Conservation (phyloP, 1,140 invertebrate species). For the Drosophila paulistorum region DNA sequence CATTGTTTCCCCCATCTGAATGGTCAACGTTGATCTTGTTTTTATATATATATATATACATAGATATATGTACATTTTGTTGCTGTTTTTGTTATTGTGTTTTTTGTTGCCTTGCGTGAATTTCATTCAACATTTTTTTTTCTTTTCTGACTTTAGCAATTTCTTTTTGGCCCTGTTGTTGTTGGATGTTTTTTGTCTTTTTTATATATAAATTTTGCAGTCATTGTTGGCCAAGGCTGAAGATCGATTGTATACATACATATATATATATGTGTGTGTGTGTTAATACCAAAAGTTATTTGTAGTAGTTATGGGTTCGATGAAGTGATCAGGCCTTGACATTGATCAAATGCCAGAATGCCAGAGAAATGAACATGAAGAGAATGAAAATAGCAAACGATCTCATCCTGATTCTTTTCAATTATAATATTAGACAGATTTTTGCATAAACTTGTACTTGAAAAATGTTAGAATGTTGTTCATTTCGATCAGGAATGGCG, state of each 20-base stretch:
- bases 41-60: not conserved
- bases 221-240: conserved; percentile 59
- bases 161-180: conserved; percentile 62
- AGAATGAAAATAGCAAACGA: not conserved
- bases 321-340: conserved; percentile 78
- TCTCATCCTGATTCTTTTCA: not conserved
- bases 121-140: conserved; percentile 74
- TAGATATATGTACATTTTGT: too few relatives aligned
- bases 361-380: conserved; percentile 26
- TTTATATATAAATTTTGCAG: conserved; percentile 20
- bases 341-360: conserved; percentile 62
- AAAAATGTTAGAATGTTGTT: not conserved
- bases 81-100: conserved; percentile 10
- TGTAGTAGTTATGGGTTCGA: conserved; percentile 48
- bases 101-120: conserved; percentile 57
- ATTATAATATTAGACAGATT: not conserved
- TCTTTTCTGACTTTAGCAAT: conserved; percentile 53
- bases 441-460: too few relatives aligned
- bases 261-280: not conserved
- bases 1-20: conserved; percentile 32
- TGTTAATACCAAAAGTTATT: conserved; percentile 32
- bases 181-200: conserved; percentile 14
- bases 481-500: too few relatives aligned
- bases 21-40: conserved; percentile 45
- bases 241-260: conserved; percentile 7